Base-by-base conservation (phyloP, 2,797 vertebrate genomes). In the Scolopax rusticola region DNA sequence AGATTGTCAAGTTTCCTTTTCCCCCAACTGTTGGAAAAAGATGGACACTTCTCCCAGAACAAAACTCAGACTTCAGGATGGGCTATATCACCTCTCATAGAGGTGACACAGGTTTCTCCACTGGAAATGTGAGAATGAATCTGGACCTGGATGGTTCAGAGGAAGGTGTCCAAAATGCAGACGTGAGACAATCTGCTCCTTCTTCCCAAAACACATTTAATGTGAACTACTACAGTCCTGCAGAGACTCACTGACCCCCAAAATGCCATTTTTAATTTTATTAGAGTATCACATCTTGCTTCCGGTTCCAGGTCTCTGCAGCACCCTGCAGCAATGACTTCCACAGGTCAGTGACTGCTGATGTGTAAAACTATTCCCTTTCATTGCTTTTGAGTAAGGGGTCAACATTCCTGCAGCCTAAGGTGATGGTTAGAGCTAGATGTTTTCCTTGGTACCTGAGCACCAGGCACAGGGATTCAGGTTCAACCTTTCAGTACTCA, bases 401-500 rank as follows among this genome's bases (percentile, higher is more conserved):
- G 3, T 51, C 8, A 25, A 16, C 8, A 20, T 56, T 60, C 32
- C 84, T 20, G 3, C 27, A 64, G 47, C 64, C 21, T 6, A 2
- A 2, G 15, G 3, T 14, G 59, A 27, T 9, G 21, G 8, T 15
- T 11, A 21, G 21, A 40, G 45, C 12, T 19, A 41, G 24, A 24
- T n/a, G 25, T 17, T 53, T 30, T 28, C 77, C 32, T 57, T 40
- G 64, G 47, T 27, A 40, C 4, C 12, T 0, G 3, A 91, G 43
- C 54, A 77, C 11, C 43, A 54, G 15, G 11, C 25, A 38, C 2
- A 4, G 30, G 24, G 63, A 53, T 6, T 61, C 5, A 2, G 12
- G 40, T 17, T 75, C 28, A 84, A 40, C 19, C 51, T 71, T 64
- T 53, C 53, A 33, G 61, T 76, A 88, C 97, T 84, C 97, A 99